Percentiles rank a stretch among this genome's conserved stretches.
phyloP scores from a whole-genome alignment of 2,888 invertebrate genomes.

The Ischnura elegans region DNA sequence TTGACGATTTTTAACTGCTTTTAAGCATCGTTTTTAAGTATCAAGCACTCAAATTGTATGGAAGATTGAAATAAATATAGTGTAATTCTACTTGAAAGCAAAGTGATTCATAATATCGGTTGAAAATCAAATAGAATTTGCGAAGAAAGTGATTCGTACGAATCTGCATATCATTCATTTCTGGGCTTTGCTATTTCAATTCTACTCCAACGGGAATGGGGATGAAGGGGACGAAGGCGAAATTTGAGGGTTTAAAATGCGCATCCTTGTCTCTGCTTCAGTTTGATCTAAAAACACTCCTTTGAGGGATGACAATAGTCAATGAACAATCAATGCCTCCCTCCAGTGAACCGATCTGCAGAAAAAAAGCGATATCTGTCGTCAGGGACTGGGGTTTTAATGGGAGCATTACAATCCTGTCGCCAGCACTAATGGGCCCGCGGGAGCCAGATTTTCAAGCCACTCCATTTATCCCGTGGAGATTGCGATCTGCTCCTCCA shows the following conservation, averaged over 20 bases:
- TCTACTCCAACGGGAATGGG: background rate
- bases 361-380: conserved; percentile 6
- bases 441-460: background rate
- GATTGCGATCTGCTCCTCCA: background rate
- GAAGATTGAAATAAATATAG: no score
- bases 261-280: background rate
- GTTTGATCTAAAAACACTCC: background rate
- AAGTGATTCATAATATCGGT: no score
- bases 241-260: background rate
- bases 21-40: no score
- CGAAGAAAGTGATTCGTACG: no score
- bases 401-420: background rate
- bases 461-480: background rate
- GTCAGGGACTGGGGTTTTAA: background rate
- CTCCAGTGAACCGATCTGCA: background rate
- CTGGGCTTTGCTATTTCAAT: background rate
- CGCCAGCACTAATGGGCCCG: conserved; percentile 7
- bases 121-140: no score
- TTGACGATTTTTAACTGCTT: no score
- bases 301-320: background rate
- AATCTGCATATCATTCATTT: no score
- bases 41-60: no score
- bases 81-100: no score
- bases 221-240: background rate
- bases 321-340: background rate